Evolutionary conservation across 2,797 vertebrate species (phyloP).

Genomic region (Meda fulgida): DNA sequence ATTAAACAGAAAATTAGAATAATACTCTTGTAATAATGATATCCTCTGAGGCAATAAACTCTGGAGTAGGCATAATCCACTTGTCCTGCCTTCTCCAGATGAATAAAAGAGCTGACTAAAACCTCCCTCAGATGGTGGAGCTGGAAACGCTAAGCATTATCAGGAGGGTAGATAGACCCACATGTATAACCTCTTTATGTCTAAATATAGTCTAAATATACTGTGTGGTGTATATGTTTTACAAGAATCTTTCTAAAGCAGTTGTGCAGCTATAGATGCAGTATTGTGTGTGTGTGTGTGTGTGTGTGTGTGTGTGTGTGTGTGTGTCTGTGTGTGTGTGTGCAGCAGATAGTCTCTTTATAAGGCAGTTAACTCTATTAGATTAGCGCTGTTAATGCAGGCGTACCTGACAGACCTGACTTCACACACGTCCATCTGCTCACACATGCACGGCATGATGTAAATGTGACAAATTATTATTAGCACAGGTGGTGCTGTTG

Average conservation of each 20-base stretch:
- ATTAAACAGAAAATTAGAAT: conserved; percentile 29
- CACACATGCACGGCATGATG: neutral
- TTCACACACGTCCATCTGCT: neutral
- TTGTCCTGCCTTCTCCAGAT: conserved; percentile 28
- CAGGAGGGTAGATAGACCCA: neutral
- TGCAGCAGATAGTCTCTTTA: neutral
- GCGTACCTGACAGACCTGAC: conserved; percentile 6
- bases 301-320: no score
- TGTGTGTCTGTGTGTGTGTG: neutral
- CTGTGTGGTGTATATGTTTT: neutral
- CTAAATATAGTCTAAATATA: neutral
- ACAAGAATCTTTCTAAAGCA: neutral
- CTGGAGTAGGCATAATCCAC: conserved; percentile 29
- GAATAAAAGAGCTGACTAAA: conserved; percentile 38
- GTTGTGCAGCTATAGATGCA: neutral
- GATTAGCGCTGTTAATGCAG: conserved; percentile 19
- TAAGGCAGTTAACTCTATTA: conserved; percentile 9
- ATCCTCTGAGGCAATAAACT: conserved; percentile 21
- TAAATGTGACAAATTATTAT: neutral
- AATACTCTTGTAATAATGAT: conserved; percentile 30
- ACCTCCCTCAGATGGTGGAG: conserved; percentile 35
- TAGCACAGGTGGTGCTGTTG: neutral
- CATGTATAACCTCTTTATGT: neutral
- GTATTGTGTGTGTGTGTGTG: no score
- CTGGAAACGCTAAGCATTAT: conserved; percentile 18